These are phyloP conservation scores for Champsocephalus esox DNA, from an alignment of 2,797 vertebrate genomes.

Conservation along the genomic window DNA sequence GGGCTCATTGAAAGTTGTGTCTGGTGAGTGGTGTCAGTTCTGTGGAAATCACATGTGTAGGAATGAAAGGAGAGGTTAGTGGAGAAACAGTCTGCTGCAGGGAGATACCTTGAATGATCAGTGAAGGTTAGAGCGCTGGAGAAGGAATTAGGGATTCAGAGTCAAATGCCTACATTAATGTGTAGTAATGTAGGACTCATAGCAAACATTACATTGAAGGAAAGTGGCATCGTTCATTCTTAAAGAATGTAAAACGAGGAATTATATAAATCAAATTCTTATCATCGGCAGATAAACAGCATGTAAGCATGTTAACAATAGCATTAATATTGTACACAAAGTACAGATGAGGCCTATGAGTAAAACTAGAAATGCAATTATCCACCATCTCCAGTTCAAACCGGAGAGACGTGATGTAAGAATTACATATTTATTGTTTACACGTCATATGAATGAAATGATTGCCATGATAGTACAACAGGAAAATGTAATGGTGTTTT, in stretches of 20 bases:
- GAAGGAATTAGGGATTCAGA: conserved; percentile 15
- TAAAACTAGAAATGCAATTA: conserved; percentile 1
- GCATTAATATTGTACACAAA: no score
- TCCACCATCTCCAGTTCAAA: conserved; percentile 8
- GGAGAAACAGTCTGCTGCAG: conserved; percentile 7
- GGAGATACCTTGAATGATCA: conserved; percentile 11
- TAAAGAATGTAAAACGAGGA: neutral
- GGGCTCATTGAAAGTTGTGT: conserved; percentile 40
- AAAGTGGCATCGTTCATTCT: neutral
- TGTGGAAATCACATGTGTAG: conserved; percentile 38
- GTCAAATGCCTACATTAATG: neutral
- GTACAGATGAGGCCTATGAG: neutral
- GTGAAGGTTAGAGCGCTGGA: neutral
- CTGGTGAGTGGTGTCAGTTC: conserved; percentile 36
- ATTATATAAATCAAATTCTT: neutral
- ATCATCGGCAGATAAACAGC: neutral
- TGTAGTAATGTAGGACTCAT: neutral
- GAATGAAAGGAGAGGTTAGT: neutral
- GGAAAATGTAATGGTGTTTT: no score
- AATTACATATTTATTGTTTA: no score
- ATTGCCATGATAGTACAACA: no score
- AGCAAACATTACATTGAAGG: neutral
- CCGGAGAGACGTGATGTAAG: no score
- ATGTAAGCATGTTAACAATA: neutral
- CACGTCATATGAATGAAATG: no score